Conservation (phyloP, 2,113 vertebrate genomes). For the Hippocampus barbouri region DNA sequence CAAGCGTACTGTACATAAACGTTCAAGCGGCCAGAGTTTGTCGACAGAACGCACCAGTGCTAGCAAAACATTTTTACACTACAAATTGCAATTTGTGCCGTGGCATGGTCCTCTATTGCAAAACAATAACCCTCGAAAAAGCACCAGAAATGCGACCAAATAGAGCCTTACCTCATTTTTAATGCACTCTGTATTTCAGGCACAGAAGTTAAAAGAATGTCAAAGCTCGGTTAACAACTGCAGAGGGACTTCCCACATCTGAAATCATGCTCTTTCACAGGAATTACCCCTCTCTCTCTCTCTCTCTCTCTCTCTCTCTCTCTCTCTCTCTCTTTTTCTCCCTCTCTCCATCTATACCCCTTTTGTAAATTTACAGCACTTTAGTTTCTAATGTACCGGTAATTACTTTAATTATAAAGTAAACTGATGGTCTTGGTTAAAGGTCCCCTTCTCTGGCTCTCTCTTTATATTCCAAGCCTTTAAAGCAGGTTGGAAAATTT, state of each 20-base stretch:
- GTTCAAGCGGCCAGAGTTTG: neutral
- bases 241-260: slow-evolving; percentile 30
- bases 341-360: rapidly evolving
- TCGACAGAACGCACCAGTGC: neutral
- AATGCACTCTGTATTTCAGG: neutral
- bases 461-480: neutral
- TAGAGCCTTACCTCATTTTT: slow-evolving; percentile 37
- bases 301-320: slow-evolving; percentile 3
- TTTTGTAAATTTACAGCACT: too few species aligned
- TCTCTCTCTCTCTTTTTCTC: neutral
- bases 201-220: slow-evolving; percentile 12
- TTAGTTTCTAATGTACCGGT: too few species aligned
- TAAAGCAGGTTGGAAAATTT: neutral
- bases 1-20: neutral
- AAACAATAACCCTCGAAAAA: neutral
- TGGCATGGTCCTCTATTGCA: neutral
- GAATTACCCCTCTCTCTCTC: slow-evolving; percentile 1
- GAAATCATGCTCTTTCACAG: slow-evolving; percentile 39
- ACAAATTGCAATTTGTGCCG: too few species aligned
- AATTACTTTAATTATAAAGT: too few species aligned
- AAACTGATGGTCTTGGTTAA: neutral
- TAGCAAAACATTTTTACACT: neutral
- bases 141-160: neutral
- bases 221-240: slow-evolving; percentile 20
- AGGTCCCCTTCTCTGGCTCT: slow-evolving; percentile 10